Evolutionary conservation across 2,888 invertebrate genomes (phyloP), one percentile per base, ranked within the genome.

Genomic region (Microplitis manilae): DNA sequence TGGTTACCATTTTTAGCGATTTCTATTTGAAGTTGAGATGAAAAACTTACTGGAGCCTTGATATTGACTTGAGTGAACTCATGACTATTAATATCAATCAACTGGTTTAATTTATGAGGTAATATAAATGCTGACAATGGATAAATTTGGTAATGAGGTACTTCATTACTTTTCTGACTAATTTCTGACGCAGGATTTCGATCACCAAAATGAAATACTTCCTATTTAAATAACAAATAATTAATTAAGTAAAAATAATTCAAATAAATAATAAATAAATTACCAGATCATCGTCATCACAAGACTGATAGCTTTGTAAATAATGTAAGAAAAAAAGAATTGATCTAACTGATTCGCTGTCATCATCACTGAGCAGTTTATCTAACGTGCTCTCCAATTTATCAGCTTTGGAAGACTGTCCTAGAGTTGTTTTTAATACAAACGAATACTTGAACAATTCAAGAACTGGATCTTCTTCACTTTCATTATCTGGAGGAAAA

Each of bases 401-500:
- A n/a, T 62, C 39, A 20, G 88, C 88, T 73, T 85, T 81, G 0
- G 84, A 81, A 0, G 79, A 20, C 68, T 79, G 82, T 17, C 81
- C 82, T n/a, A 79, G 73, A 5, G 81, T 82, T 6, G 85, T 74
- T 81, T 83, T 86, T 15, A 89, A 77, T 1, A 84, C 81, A 78
- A 86, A 90, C 0, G 83, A 77, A 77, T 87, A 79, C 76, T 90
- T 90, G n/a, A 89, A 74, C 75, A 89, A 79, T 69, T 88, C 88
- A 7, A 85, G 74, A 13, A 88, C 73, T 1, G 89, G 88, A 82
- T 90, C 89, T 0, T 77, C 68, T 15, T 77, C 68, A 1, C 71
- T 61, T 61, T 62, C 40, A 69, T 74, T 71, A 75, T 77, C 82
- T 69, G 74, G 15, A 77, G 79, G 7, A 50, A 9, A 75, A 75